Evolutionary conservation across 1,140 invertebrate genomes (phyloP), one percentile per base, ranked within the genome.

Genomic region (Apis dorsata): DNA sequence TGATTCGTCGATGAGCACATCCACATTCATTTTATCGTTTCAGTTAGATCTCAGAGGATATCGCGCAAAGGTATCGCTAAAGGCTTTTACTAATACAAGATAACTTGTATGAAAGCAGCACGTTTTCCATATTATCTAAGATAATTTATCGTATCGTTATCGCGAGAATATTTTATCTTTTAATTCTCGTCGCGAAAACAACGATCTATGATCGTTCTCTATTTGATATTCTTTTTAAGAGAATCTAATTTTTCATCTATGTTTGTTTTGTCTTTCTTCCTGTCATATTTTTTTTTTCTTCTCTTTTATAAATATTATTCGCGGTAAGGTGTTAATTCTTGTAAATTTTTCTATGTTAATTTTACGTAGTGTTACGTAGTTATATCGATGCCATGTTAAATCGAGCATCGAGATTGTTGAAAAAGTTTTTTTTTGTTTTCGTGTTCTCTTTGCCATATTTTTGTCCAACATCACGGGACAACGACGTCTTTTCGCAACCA

Each of bases 41-140:
- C 49, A 28, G 80, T 77, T 82, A 69, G 80, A 82, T 81, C 79
- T 81, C 79, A 66, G 28, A 81, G n/a, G 65, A 82, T 82, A 76
- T 82, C 79, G 62, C 71, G 62, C 71, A 28, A 57, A 75, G 71
- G 59, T 81, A 81, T 81, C 80, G 74, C 57, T 60, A 82, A 34
- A 60, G 49, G 73, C 65, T 82, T 82, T 77, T 62, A 62, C 49
- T 55, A 34, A 76, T 81, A 65, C 73, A 76, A 76, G 80, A 68
- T 53, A 69, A 77, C 65, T 69, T 69, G 80, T 77, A 82, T 19
- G n/a, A 68, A 55, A 68, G 71, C 65, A 60, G 65, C 57, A 77
- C 80, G 63, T 81, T 76, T 81, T 69, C 63, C 80, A 77, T 77
- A 77, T 76, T 81, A 44, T 82, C 73, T 77, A 77, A 77, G 80